Conservation (phyloP, 2,888 invertebrate genomes). For the Philaethria dido region DNA sequence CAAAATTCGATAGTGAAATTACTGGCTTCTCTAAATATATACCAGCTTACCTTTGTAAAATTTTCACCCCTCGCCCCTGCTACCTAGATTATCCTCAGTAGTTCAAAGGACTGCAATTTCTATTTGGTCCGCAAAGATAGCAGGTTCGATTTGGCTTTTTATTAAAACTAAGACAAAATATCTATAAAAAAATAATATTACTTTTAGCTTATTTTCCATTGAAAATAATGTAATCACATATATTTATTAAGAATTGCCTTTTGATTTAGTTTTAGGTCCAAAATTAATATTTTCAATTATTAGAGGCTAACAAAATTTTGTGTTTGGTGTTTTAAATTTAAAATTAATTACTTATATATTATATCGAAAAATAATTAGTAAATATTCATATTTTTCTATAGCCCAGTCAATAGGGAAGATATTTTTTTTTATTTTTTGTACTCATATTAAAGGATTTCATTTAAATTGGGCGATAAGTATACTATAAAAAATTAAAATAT, state of each 20-base stretch:
- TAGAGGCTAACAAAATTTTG: conserved; percentile 37
- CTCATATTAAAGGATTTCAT: too few species aligned
- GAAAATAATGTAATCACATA: conserved; percentile 2
- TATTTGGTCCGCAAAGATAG: neutral
- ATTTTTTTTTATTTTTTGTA: too few species aligned
- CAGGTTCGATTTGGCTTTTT: neutral
- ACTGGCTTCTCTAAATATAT: too few species aligned
- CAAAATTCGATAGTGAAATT: too few species aligned
- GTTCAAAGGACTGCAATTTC: neutral
- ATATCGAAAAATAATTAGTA: neutral
- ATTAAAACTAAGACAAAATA: neutral
- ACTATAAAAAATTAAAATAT: too few species aligned
- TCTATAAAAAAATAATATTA: neutral
- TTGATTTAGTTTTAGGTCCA: conserved; percentile 14
- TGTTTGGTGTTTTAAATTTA: conserved; percentile 20
- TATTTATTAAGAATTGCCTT: conserved; percentile 5
- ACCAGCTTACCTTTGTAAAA: too few species aligned
- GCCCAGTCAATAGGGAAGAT: neutral
- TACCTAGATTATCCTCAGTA: neutral
- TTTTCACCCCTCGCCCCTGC: too few species aligned
- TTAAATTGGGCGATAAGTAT: too few species aligned
- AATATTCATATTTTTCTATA: neutral
- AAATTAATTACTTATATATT: conserved; percentile 3
- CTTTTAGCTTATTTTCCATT: neutral
- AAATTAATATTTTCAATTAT: conserved; percentile 21